Base-by-base conservation (phyloP, 2,113 vertebrate species). In the Petroica traversi region DNA sequence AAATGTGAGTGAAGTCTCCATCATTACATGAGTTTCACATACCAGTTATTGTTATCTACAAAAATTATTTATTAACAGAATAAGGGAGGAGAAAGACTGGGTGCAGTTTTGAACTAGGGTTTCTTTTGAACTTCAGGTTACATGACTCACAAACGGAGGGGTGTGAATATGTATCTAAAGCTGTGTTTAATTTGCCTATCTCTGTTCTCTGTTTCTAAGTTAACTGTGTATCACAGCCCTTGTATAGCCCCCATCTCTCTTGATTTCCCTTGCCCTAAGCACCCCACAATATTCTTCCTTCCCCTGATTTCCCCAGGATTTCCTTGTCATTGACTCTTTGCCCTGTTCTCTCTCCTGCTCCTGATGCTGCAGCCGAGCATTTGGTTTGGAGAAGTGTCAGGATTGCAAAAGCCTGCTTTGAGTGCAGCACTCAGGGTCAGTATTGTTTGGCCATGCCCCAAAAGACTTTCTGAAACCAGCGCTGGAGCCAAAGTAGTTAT, bases 51-150 rank as follows among this genome's bases (percentile, higher is more conserved):
- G 55, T 85, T 95, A 96, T 92, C 94, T 52, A 40, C 3, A 11
- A 85, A 90, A 93, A 86, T 92, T 95, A 96, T 79, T 96, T 66
- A 93, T 96, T 97, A 96, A 96, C 95, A 93, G 72, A 88, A 15
- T 49, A 61, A 85, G 49, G 88, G 85, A 80, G 68, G 40, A 73
- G 31, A 77, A 90, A 57, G 43, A 7, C n/a, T 83, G 36, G 45
- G 57, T 83, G 64, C 33, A 72, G 36, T 67, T 93, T 89, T 48
- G 61, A 48, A 61, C 22, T 9, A 61, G 22, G 14, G 4, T 85
- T 95, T 89, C 26, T 31, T 68, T 57, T 7, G 6, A 75, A 72
- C 52, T 51, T 72, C 26, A 48, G 24, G 41, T 81, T 87, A 33
- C 19, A 23, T 61, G 91, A 92, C 28, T 95, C 86, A 93, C 28